Base-by-base conservation (phyloP, 2,113 vertebrate genomes). In the Triplophysa dalaica region DNA sequence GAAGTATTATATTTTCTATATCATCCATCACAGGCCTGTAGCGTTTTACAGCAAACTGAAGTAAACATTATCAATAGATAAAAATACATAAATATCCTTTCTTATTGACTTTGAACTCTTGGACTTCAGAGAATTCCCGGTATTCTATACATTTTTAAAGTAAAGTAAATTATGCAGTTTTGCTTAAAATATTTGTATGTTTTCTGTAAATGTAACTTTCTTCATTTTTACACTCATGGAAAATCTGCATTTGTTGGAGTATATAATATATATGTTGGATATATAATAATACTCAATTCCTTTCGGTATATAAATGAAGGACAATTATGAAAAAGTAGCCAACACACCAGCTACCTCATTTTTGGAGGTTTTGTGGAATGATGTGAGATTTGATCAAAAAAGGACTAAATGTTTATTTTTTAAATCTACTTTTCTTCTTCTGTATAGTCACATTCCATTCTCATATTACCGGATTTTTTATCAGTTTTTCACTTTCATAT, bases 341-440 rank as follows among this genome's bases (percentile, higher is more conserved):
- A 63, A 75, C 0, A 11, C 65, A 80, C 60, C 69, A 84, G 75
- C 83, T 79, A 84, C 86, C 86, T 81, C 75, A 29, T 75, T 48
- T 75, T n/a, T 48, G 22, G 58, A 75, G 58, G 73, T 48, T 75
- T 48, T 24, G 21, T 26, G 26, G 11, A 72, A 70, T n/a, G 68
- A 69, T 14, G 67, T 29, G 24, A 38, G 26, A 19, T 75, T 75
- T 56, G 70, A 60, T 13, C n/a, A 73, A 56, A 43, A 54, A 38
- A 38, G 0, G 0, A 3, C 33, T 54, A 54, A 45, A 45, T 8
- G 33, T 38, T 5, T n/a, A 58, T 58, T 58, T 58, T 58, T 1
- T n/a, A 58, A 9, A 58, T 21, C 16, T 21, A 8, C 14, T 73
- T 75, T 61, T 62, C 43, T 45, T 62, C 38, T 24, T 21, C 21